Conservation (phyloP, 2,113 vertebrate species). For the Rhinogobius similis region DNA sequence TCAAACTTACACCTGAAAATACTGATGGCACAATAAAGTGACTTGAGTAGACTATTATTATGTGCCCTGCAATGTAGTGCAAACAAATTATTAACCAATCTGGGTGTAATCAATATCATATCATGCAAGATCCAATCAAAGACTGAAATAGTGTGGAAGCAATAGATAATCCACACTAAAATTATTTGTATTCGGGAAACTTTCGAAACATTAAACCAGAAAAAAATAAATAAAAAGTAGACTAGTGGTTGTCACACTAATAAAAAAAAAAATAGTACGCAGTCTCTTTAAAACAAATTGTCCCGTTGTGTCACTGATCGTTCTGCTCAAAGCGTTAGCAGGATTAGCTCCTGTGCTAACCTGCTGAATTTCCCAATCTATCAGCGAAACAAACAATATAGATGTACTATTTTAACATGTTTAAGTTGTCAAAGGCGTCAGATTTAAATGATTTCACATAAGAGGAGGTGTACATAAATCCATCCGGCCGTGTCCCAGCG, state of each 20-base stretch:
- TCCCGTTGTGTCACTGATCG: conserved; percentile 7
- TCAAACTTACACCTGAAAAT: background rate
- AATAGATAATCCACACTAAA: background rate
- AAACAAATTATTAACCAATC: background rate
- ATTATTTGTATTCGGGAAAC: background rate
- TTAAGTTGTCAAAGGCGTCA: background rate
- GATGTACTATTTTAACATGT: background rate
- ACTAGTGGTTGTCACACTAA: background rate
- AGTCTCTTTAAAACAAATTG: background rate
- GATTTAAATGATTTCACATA: background rate
- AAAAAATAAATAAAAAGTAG: background rate
- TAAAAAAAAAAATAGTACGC: no score
- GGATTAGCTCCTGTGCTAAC: conserved; percentile 61
- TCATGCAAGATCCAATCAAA: background rate
- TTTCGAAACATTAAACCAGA: background rate
- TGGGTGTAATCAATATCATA: background rate
- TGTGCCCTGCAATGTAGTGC: background rate
- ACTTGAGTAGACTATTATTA: background rate
- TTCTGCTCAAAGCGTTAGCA: conserved; percentile 50
- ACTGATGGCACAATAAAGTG: background rate
- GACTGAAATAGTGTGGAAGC: background rate
- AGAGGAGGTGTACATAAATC: background rate
- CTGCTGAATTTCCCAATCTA: conserved; percentile 20
- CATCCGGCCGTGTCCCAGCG: conserved; percentile 16
- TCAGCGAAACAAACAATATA: conserved; percentile 5